Evolutionary conservation across 2,797 vertebrate genomes (phyloP).

Genomic region (Amniataba percoides): DNA sequence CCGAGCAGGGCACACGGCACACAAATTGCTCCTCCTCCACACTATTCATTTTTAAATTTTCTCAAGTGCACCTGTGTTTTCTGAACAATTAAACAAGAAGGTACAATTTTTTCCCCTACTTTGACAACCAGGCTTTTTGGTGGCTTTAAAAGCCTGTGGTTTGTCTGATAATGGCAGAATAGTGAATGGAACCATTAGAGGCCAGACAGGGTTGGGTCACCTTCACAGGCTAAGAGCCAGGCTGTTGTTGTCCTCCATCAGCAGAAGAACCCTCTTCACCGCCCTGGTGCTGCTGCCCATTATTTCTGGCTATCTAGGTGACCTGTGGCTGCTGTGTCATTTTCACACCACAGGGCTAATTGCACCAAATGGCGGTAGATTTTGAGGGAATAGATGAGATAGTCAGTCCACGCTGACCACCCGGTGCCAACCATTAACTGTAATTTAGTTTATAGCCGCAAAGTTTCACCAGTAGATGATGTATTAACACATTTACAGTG

Average conservation of each 20-base stretch:
- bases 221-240: constrained; percentile 62
- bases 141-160: constrained; percentile 59
- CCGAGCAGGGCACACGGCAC: background rate
- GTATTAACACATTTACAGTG: constrained; percentile 52
- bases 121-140: constrained; percentile 8
- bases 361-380: constrained; percentile 68
- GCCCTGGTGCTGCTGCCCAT: constrained; percentile 43
- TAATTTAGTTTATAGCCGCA: constrained; percentile 67
- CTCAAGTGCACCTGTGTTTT: constrained; percentile 16
- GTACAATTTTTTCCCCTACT: background rate
- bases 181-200: constrained; percentile 52
- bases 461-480: constrained; percentile 47
- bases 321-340: constrained; percentile 69
- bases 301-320: constrained; percentile 62
- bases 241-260: constrained; percentile 62
- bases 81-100: constrained; percentile 46
- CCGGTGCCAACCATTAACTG: constrained; percentile 64
- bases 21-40: background rate
- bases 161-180: constrained; percentile 53
- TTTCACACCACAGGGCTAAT: constrained; percentile 76
- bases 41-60: constrained; percentile 16
- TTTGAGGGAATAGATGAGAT: constrained; percentile 45
- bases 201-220: constrained; percentile 62
- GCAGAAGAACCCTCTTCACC: constrained; percentile 29
- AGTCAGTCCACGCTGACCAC: constrained; percentile 42